A percentile compares a stretch with the other conserved stretches of the same genome.
These are phyloP conservation scores for Microvelia longipes DNA, from an alignment of 1,140 invertebrate species.

Conservation along the genomic window DNA sequence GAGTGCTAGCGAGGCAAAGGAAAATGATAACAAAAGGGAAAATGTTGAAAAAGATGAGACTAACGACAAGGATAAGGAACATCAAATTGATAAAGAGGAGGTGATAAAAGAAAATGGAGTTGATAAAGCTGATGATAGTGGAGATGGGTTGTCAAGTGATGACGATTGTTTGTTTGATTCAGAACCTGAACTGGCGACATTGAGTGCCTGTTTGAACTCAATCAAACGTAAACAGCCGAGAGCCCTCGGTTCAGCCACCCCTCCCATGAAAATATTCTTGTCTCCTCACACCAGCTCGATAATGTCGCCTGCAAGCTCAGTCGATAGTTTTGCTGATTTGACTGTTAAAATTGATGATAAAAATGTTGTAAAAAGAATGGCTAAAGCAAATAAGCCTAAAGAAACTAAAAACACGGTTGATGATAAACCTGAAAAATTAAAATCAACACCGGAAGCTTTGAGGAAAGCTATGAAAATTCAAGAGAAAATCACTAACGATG, in stretches of 20 bases:
- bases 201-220: background rate
- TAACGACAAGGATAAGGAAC: no score
- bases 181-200: background rate
- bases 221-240: background rate
- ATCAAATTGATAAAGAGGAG: no score
- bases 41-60: no score
- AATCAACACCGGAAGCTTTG: background rate
- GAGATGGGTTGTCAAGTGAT: no score
- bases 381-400: background rate
- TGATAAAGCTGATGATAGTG: no score
- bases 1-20: no score
- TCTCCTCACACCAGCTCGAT: background rate
- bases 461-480: background rate
- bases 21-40: no score
- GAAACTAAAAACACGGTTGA: background rate
- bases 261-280: background rate
- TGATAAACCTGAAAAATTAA: background rate
- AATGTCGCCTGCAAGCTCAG: background rate
- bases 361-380: background rate
- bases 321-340: background rate
- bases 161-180: no score
- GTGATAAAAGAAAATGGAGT: no score
- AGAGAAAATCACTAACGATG: background rate
- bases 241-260: background rate
- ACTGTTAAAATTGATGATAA: background rate